phyloP scores from a whole-genome alignment of 2,888 invertebrate genomes.

The Altica lythri region DNA sequence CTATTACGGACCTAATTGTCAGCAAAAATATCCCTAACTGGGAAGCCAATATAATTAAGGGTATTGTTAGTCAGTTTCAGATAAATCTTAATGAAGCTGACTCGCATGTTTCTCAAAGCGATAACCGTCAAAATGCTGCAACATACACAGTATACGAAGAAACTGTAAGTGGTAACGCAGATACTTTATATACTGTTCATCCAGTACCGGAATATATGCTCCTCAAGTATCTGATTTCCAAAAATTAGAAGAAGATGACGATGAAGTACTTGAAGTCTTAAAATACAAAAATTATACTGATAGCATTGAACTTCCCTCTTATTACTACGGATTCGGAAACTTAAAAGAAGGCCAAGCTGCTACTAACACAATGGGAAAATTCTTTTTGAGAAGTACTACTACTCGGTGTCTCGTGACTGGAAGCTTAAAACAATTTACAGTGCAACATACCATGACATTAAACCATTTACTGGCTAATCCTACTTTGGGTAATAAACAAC shows the following conservation, averaged over 20 bases:
- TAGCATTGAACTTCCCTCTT: slow-evolving; percentile 65
- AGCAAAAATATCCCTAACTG: slow-evolving; percentile 62
- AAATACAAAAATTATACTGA: slow-evolving; percentile 70
- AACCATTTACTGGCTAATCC: slow-evolving; percentile 67
- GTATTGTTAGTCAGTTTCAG: slow-evolving; percentile 71
- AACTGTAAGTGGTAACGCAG: slow-evolving; percentile 72
- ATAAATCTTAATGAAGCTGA: slow-evolving; percentile 62
- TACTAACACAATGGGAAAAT: slow-evolving; percentile 51
- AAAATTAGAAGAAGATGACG: slow-evolving; percentile 54
- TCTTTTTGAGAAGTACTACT: slow-evolving; percentile 62
- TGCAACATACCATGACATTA: slow-evolving; percentile 68
- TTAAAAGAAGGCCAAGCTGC: slow-evolving; percentile 49
- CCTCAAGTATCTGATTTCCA: slow-evolving; percentile 58
- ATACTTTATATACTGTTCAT: slow-evolving; percentile 70
- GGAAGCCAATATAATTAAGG: slow-evolving; percentile 72
- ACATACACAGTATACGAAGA: slow-evolving; percentile 72
- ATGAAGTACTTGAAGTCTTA: slow-evolving; percentile 63
- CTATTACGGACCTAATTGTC: slow-evolving; percentile 64
- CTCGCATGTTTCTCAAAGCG: slow-evolving; percentile 1
- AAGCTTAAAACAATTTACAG: slow-evolving; percentile 62
- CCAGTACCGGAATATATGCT: slow-evolving; percentile 62
- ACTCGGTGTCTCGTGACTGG: slow-evolving; percentile 64
- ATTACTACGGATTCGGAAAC: slow-evolving; percentile 66
- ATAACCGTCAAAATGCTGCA: slow-evolving; percentile 48
- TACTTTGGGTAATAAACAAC: slow-evolving; percentile 62